Evolutionary conservation across 2,888 invertebrate species (phyloP).

Genomic region (Tanytarsus gracilentus): DNA sequence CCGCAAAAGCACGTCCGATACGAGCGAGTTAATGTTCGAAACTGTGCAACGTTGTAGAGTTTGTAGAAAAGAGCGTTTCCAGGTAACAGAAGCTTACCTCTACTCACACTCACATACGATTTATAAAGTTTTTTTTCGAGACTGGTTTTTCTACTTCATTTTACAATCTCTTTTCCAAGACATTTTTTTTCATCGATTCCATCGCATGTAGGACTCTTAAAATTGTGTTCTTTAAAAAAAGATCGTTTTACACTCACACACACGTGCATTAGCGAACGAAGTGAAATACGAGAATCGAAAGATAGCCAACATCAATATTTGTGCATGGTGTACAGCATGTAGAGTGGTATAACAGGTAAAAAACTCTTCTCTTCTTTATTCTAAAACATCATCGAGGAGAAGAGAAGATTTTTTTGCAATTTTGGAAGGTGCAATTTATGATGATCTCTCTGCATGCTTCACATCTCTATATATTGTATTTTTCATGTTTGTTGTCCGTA

Average conservation of each 20-base stretch:
- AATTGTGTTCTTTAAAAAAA: background rate
- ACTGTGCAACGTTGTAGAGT: constrained; percentile 25
- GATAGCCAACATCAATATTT: too few relatives aligned
- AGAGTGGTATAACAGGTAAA: too few relatives aligned
- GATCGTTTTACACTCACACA: background rate
- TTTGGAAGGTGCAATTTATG: constrained; percentile 23
- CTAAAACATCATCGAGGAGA: background rate
- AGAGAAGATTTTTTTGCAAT: constrained; percentile 14
- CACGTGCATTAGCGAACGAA: background rate
- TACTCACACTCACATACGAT: background rate
- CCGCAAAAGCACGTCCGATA: constrained; percentile 12
- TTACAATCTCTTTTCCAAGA: constrained; percentile 15
- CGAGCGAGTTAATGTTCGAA: background rate
- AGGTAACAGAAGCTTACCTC: background rate
- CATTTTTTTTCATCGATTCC: constrained; percentile 1
- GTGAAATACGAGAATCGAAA: background rate
- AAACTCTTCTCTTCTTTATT: too few relatives aligned
- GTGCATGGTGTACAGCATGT: too few relatives aligned
- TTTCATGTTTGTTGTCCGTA: too few relatives aligned
- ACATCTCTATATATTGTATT: too few relatives aligned
- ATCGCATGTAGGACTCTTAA: constrained; percentile 8
- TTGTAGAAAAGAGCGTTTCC: constrained; percentile 13
- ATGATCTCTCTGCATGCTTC: constrained; percentile 6
- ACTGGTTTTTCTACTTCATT: constrained; percentile 10
- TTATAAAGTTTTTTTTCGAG: background rate